Evolutionary conservation across 2,888 invertebrate genomes (phyloP).

Genomic region (Zelleria hepariella): DNA sequence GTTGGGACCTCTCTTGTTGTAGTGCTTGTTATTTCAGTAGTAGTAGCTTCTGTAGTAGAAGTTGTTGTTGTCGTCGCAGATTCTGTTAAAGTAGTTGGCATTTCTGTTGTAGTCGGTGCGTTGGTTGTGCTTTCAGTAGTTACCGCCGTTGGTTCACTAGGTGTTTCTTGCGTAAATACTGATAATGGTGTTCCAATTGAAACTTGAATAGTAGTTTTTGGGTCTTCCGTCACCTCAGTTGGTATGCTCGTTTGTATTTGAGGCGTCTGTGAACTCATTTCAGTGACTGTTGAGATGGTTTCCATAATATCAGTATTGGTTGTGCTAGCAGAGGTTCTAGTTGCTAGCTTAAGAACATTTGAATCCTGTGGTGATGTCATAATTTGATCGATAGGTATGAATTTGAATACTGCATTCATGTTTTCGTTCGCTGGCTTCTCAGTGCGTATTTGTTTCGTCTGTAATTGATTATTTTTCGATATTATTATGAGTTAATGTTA

Average conservation of each 20-base stretch:
- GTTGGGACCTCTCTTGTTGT: constrained; percentile 16
- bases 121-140: constrained; percentile 14
- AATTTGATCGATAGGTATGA: constrained; percentile 63
- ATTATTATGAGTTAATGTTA: neutral
- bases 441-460: constrained; percentile 69
- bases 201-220: constrained; percentile 25
- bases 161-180: constrained; percentile 12
- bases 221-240: constrained; percentile 23
- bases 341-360: constrained; percentile 55
- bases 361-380: constrained; percentile 46
- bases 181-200: constrained; percentile 21
- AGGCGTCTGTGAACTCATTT: constrained; percentile 45
- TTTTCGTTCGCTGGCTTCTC: constrained; percentile 57
- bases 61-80: constrained; percentile 15
- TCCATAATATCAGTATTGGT: constrained; percentile 28
- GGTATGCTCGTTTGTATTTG: constrained; percentile 30
- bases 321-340: constrained; percentile 35
- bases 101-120: constrained; percentile 8
- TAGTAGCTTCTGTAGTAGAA: constrained; percentile 16
- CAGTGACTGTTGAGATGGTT: constrained; percentile 31
- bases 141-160: constrained; percentile 15
- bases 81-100: constrained; percentile 16
- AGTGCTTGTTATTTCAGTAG: constrained; percentile 10
- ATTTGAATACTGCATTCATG: constrained; percentile 56
- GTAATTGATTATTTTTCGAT: constrained; percentile 30